Conservation (phyloP, 2,113 vertebrate species). For the Oncorhynchus clarkii region DNA sequence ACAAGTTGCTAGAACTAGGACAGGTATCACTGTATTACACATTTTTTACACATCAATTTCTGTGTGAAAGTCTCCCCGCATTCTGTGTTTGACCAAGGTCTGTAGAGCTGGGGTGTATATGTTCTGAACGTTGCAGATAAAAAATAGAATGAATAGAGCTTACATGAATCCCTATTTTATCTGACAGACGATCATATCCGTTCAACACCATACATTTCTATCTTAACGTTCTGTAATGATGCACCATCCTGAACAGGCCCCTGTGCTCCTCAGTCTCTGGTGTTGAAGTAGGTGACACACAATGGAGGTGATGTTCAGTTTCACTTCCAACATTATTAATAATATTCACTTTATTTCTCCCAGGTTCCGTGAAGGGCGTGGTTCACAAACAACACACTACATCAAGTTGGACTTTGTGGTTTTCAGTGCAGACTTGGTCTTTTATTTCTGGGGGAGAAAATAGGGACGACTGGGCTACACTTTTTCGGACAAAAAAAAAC, state of each 20-base stretch:
- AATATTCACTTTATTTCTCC: slow-evolving; percentile 29
- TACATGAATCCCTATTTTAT: no score
- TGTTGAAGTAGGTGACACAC: slow-evolving; percentile 5
- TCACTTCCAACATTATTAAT: no score
- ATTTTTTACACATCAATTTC: slow-evolving; percentile 25
- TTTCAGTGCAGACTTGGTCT: slow-evolving; percentile 75
- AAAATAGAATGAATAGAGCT: no score
- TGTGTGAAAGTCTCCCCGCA: background rate
- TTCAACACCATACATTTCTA: background rate
- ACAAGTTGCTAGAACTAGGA: slow-evolving; percentile 28
- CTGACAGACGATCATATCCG: no score
- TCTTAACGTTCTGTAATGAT: background rate
- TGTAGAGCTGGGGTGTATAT: no score
- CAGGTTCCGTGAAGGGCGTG: slow-evolving; percentile 35
- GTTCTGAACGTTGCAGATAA: no score
- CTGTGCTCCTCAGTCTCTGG: slow-evolving; percentile 52
- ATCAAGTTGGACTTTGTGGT: slow-evolving; percentile 61
- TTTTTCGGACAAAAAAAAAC: background rate
- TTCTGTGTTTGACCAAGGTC: no score
- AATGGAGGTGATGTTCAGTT: background rate
- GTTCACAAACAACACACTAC: slow-evolving; percentile 55
- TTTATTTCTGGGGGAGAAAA: slow-evolving; percentile 43
- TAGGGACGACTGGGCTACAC: slow-evolving; percentile 36
- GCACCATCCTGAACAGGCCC: slow-evolving; percentile 25
- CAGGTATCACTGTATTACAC: slow-evolving; percentile 26